Conservation (phyloP, 2,888 invertebrate species). For the Clistopyga incitator region DNA sequence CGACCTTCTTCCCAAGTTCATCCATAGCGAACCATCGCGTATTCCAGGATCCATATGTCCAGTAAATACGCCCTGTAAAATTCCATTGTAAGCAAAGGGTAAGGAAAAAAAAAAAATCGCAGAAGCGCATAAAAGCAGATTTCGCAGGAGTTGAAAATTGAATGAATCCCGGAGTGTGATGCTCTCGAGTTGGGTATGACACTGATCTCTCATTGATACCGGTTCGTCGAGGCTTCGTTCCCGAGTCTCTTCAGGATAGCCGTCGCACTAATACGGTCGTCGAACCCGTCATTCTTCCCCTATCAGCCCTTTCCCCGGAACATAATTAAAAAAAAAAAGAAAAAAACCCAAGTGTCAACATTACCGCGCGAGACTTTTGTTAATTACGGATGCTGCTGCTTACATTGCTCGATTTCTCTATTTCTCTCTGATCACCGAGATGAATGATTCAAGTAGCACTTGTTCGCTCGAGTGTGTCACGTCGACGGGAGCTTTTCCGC, state of each 20-base stretch:
- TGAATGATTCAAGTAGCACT: conserved; percentile 74
- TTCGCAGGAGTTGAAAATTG: conserved; percentile 29
- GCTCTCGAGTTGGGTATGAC: conserved; percentile 44
- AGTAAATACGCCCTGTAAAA: no score
- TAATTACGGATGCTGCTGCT: no score
- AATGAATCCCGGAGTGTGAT: conserved; percentile 42
- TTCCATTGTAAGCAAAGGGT: not conserved
- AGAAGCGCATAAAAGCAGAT: conserved; percentile 5
- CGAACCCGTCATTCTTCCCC: conserved; percentile 33
- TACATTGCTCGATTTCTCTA: not conserved
- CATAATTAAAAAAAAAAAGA: not conserved
- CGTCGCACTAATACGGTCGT: conserved; percentile 52
- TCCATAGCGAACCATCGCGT: no score
- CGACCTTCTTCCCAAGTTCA: not conserved
- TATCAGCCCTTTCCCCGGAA: no score
- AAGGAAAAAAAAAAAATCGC: not conserved
- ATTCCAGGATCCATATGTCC: no score
- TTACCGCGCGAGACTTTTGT: not conserved
- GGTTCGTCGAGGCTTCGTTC: conserved; percentile 35
- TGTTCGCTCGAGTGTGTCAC: conserved; percentile 68
- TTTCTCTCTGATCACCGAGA: conserved; percentile 68
- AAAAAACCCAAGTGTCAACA: not conserved
- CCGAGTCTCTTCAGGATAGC: conserved; percentile 47
- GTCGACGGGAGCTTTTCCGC: conserved; percentile 54
- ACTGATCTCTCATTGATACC: conserved; percentile 49